Percentiles rank a stretch among this genome's conserved stretches.
phyloP scores from a whole-genome alignment of 2,888 invertebrate species.

The Clistopyga incitator region DNA sequence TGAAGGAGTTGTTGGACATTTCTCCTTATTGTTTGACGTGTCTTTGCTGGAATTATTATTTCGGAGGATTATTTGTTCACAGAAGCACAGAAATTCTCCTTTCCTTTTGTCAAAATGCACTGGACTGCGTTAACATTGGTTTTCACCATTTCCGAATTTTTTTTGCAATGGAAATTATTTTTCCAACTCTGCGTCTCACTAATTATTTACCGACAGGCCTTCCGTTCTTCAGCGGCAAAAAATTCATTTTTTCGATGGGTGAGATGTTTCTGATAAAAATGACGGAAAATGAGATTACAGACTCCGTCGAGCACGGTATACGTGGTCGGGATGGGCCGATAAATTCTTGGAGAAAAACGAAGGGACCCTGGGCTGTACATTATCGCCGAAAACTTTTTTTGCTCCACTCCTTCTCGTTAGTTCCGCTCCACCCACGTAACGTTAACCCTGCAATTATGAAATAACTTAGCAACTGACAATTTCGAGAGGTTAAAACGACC shows the following conservation, averaged over 20 bases:
- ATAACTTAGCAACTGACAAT: conserved; percentile 16
- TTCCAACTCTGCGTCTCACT: neutral
- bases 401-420: neutral
- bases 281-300: neutral
- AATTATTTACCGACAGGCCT: no score
- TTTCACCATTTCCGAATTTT: neutral
- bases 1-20: neutral
- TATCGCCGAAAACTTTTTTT: conserved; percentile 1
- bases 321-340: neutral
- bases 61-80: neutral
- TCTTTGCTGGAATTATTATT: neutral
- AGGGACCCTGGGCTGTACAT: neutral
- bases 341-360: neutral
- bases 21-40: neutral
- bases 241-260: conserved; percentile 2
- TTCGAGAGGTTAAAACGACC: conserved; percentile 29
- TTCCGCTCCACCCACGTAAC: conserved; percentile 17
- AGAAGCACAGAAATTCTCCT: neutral
- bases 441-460: conserved; percentile 54
- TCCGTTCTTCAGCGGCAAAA: no score
- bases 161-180: neutral
- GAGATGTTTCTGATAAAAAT: conserved; percentile 10
- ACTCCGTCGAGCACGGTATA: conserved; percentile 3
- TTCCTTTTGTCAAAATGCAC: neutral
- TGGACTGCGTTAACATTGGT: neutral